A percentile compares a stretch with the other conserved stretches of the same genome.
phyloP scores from a whole-genome alignment of 2,113 vertebrate species.

The Sinocyclocheilus rhinocerous region DNA sequence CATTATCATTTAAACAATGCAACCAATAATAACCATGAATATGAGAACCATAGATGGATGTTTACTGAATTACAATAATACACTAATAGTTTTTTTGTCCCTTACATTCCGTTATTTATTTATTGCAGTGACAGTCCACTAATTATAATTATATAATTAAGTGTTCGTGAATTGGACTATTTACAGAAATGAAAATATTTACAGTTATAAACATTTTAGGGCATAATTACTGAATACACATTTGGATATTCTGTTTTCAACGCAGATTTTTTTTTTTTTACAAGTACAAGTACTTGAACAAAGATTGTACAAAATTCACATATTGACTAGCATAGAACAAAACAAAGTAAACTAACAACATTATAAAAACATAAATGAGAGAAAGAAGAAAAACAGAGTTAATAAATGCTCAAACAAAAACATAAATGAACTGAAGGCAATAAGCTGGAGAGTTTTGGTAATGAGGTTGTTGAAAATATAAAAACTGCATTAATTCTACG shows the following conservation, averaged over 20 bases:
- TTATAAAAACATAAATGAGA: no score
- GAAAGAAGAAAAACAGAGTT: background rate
- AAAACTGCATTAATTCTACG: background rate
- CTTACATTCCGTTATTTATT: background rate
- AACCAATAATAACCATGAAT: background rate
- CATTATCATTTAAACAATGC: background rate
- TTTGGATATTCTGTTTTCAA: background rate
- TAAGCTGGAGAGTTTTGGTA: background rate
- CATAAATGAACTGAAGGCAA: background rate
- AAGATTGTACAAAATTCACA: no score
- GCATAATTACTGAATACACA: background rate
- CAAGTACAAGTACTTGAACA: no score
- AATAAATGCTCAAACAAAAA: background rate
- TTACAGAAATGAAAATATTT: background rate
- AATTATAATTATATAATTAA: background rate
- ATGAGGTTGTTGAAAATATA: background rate
- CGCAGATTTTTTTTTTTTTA: background rate
- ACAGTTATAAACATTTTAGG: background rate
- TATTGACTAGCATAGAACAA: no score
- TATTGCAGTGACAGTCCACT: background rate
- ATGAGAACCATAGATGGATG: background rate
- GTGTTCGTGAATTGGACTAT: background rate
- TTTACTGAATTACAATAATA: background rate
- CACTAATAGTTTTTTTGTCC: background rate
- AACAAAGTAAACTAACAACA: no score